These are phyloP conservation scores for Microvelia longipes DNA, from an alignment of 1,140 invertebrate genomes.

Conservation along the genomic window DNA sequence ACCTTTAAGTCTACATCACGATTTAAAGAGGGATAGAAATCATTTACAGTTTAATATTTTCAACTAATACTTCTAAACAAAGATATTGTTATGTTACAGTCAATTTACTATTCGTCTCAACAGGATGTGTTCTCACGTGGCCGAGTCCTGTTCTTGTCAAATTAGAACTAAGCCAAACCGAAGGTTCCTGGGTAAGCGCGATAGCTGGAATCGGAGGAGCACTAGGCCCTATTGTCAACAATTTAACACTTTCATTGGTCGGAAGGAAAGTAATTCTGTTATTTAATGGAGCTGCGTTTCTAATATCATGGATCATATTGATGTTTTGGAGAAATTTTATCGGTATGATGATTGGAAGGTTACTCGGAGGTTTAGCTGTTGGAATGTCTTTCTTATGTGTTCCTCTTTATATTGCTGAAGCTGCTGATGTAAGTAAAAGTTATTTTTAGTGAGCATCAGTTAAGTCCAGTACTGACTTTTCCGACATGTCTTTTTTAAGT, in stretches of 20 bases:
- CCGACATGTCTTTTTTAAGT: too few species aligned
- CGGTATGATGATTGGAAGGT: not conserved
- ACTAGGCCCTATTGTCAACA: not conserved
- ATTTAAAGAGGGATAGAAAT: too few species aligned
- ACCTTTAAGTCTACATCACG: not conserved
- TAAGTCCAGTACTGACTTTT: too few species aligned
- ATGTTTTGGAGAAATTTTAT: not conserved
- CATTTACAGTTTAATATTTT: not conserved
- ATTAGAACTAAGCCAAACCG: not conserved
- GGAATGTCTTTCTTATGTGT: not conserved
- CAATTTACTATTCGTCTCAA: constrained; percentile 5
- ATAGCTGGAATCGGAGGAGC: not conserved
- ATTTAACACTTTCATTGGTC: not conserved
- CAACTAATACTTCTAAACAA: too few species aligned
- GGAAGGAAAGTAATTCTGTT: not conserved
- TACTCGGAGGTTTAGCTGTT: not conserved
- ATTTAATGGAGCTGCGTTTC: not conserved
- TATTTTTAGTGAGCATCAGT: too few species aligned
- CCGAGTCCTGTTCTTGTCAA: not conserved
- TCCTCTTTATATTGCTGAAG: not conserved
- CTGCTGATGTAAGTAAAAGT: not conserved
- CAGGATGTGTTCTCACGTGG: constrained; percentile 6
- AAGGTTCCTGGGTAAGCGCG: not conserved
- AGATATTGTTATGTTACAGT: not conserved
- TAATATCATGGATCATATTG: not conserved